Conservation (phyloP, 2,888 invertebrate genomes). For the Proisotoma minuta region DNA sequence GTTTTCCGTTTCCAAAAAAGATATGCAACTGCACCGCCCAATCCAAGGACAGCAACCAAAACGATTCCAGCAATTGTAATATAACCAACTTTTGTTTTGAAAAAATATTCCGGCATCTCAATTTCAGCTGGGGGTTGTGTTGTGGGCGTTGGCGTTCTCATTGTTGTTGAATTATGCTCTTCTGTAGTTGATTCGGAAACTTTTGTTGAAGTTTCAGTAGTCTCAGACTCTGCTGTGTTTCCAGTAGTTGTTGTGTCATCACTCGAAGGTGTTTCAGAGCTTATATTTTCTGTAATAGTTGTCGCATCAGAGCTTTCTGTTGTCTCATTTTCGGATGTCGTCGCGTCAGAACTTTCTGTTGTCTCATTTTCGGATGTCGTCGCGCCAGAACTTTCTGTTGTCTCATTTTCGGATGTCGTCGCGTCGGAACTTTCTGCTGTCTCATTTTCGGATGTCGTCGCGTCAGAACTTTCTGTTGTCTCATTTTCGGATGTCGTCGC, state of each 20-base stretch:
- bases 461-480: background rate
- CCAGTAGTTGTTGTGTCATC: too few species aligned
- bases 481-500: background rate
- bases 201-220: background rate
- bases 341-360: background rate
- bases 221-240: background rate
- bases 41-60: background rate
- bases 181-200: background rate
- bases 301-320: background rate
- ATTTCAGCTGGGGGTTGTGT: background rate
- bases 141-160: background rate
- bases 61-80: background rate
- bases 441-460: background rate
- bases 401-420: background rate
- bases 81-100: background rate
- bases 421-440: background rate
- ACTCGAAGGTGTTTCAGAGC: too few species aligned
- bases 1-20: background rate
- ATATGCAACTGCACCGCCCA: background rate
- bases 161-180: background rate
- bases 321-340: background rate
- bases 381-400: background rate
- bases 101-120: background rate
- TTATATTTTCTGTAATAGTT: background rate
- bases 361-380: background rate